phyloP scores from a whole-genome alignment of 2,888 invertebrate species.

The Cyaniris semiargus region DNA sequence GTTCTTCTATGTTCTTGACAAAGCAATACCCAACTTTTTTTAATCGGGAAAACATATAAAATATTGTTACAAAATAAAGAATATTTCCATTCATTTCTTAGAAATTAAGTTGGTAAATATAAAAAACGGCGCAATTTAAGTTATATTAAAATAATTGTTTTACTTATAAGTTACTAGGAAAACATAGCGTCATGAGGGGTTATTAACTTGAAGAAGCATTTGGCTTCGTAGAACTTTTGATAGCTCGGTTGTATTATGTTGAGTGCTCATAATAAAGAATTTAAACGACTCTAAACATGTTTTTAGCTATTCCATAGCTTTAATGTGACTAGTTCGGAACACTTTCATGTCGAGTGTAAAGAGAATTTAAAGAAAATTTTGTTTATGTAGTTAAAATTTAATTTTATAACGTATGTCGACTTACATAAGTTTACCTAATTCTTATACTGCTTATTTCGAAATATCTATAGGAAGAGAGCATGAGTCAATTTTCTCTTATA shows the following conservation, averaged over 20 bases:
- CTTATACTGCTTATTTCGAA: too few species aligned
- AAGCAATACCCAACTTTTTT: too few species aligned
- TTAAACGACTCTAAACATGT: conserved; percentile 7
- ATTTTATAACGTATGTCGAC: neutral
- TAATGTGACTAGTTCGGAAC: conserved; percentile 12
- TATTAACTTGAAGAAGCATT: conserved; percentile 17
- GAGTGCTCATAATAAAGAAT: neutral
- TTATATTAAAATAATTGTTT: conserved; percentile 2
- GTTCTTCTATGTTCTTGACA: too few species aligned
- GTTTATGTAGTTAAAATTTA: neutral
- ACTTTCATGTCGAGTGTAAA: neutral
- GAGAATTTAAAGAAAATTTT: neutral
- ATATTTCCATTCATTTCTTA: neutral
- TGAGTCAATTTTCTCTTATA: neutral
- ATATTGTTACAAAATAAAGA: neutral
- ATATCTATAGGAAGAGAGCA: too few species aligned
- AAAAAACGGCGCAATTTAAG: neutral
- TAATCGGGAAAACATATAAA: neutral
- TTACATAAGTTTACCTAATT: too few species aligned
- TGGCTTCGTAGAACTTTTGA: conserved; percentile 29
- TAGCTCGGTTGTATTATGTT: neutral
- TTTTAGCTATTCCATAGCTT: neutral
- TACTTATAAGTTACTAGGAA: conserved; percentile 27
- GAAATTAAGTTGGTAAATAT: conserved; percentile 10
- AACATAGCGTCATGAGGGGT: neutral